Base-by-base conservation (phyloP, 2,113 vertebrate species). In the Eolophus roseicapilla region DNA sequence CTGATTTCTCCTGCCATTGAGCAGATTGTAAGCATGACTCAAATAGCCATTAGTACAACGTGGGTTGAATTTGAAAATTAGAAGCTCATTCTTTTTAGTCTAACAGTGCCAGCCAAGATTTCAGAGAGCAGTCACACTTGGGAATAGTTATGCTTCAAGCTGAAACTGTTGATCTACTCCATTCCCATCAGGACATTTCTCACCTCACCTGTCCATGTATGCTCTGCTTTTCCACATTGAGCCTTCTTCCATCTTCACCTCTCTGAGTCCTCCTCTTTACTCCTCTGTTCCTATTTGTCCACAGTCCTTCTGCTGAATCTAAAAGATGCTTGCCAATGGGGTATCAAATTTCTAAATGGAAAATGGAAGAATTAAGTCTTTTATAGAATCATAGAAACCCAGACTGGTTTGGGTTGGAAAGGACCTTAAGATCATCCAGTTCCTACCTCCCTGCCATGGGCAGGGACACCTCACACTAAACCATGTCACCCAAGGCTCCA, bases 31-130 rank as follows among this genome's bases (percentile, higher is more conserved):
- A 47, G 23, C 76, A 89, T 82, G 81, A 86, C 90, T 95, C 78
- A 95, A 93, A 94, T 75, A 93, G 31, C 57, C 57, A 37, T 71
- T 80, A 82, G 85, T 76, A 35, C 53, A 50, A 81, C 29, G 47
- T 69, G 78, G 50, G 46, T 21, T 93, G 87, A 89, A 87, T 93
- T 37, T 75, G 74, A 80, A 81, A 83, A 19, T 92, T 78, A 65
- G 73, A 84, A 76, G 39, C 31, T 87, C 67, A 10, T 63, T 84
- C 53, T 52, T 70, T 60, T 59, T 21, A 68, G 44, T 49, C 57
- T 78, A 41, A 17, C 20, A 46, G 35, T 37, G 33, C 55, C 67
- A 87, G 62, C 15, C 18, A 80, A 69, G 65, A 63, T 46, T 90
- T 86, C 63, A 84, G 88, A 89, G 21, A 81, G 67, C 41, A 39